Evolutionary conservation across 1,140 invertebrate genomes (phyloP).

Genomic region (Bombus cullumanus): DNA sequence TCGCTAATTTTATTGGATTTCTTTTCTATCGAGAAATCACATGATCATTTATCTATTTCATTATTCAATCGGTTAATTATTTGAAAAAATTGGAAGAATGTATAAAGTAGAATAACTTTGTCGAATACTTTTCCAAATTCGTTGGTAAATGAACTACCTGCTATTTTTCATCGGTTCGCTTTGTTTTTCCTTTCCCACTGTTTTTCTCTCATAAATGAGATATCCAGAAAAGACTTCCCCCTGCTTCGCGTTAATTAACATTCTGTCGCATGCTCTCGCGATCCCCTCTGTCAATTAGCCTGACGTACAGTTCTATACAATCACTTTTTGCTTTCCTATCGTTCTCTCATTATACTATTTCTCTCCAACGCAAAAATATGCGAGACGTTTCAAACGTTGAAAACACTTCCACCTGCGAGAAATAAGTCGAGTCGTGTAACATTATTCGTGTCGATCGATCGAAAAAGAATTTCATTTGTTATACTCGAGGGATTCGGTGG

Average conservation of each 20-base stretch:
- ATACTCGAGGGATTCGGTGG: too few relatives aligned
- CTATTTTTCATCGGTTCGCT: neutral
- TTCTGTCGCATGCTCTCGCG: slow-evolving; percentile 4
- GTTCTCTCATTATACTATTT: neutral
- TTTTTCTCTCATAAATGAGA: neutral
- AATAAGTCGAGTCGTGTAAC: neutral
- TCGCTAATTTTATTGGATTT: neutral
- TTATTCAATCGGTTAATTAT: neutral
- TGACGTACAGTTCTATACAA: neutral
- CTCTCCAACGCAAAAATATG: neutral
- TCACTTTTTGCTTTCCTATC: neutral
- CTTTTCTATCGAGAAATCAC: neutral
- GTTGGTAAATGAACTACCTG: neutral
- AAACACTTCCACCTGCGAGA: neutral
- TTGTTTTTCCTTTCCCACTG: neutral
- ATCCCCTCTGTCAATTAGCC: neutral
- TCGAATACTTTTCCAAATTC: neutral
- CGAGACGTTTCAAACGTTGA: neutral
- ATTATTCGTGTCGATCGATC: neutral
- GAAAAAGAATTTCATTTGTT: neutral
- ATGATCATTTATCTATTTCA: neutral
- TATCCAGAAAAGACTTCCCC: neutral
- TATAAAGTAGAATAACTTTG: neutral
- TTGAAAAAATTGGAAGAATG: neutral
- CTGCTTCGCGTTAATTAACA: slow-evolving; percentile 9